Percentiles rank a stretch among this genome's conserved stretches.
phyloP scores from a whole-genome alignment of 2,113 vertebrate species.

The Thomomys bottae region DNA sequence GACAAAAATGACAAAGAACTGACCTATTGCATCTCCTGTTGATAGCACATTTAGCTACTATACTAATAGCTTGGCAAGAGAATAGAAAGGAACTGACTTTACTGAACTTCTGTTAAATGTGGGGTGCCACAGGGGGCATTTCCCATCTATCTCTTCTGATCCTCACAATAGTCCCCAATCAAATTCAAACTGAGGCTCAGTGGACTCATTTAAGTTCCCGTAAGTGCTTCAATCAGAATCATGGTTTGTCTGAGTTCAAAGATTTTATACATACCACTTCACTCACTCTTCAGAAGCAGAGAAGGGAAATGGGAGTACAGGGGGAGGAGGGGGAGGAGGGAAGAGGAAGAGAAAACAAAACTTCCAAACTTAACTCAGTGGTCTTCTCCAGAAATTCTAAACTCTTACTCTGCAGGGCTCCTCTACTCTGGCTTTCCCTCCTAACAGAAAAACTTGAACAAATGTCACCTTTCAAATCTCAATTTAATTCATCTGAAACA shows the following conservation, averaged over 20 bases:
- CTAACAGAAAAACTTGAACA: constrained; percentile 21
- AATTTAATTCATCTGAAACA: background rate
- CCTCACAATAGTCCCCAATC: background rate
- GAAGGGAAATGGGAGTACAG: too few species aligned
- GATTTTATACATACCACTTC: background rate
- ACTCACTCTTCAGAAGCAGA: background rate
- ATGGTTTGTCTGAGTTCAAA: background rate
- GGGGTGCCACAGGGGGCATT: background rate
- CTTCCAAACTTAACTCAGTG: background rate
- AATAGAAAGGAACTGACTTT: background rate
- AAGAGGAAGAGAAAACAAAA: background rate
- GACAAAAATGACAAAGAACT: background rate
- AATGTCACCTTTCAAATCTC: background rate
- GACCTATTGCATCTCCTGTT: background rate
- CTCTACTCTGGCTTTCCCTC: background rate
- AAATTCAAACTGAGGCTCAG: background rate
- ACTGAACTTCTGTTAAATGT: background rate
- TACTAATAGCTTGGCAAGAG: background rate
- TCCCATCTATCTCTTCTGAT: background rate
- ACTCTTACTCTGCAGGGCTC: background rate
- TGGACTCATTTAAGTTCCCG: background rate
- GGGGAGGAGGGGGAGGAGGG: too few species aligned
- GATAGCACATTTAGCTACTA: background rate
- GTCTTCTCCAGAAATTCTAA: background rate
- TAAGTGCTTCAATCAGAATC: background rate